Evolutionary conservation across 2,888 invertebrate genomes (phyloP), one percentile per base, ranked within the genome.

Genomic region (Harpalus rubripes): DNA sequence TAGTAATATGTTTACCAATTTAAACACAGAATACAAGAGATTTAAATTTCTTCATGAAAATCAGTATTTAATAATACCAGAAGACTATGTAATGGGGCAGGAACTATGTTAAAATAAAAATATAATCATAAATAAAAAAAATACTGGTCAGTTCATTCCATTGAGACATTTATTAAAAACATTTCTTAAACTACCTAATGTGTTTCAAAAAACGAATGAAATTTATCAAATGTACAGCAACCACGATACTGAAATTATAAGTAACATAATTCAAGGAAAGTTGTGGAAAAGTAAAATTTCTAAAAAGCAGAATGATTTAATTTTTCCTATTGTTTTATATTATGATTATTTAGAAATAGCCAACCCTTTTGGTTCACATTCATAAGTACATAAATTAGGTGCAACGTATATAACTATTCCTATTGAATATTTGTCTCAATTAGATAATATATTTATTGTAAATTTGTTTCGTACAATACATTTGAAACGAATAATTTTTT

Each of bases 51-150:
- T 61, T 18, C 61, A 18, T 8, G 22, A 61, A 18, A 61, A 61
- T 61, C 61, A 61, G 12, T 61, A 61, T 22, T 61, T 61, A 61
- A 61, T 61, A 18, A 61, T 61, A 18, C 61, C 61, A 6, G 61
- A 18, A 16, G 61, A 61, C 2, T 61, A 61, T 10, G 16, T 22
- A 7, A 61, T 61, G 6, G 61, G 61, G 3, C 61, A 61, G 8
- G 10, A 61, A 22, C 10, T 61, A 22, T 7, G 16, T 18, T 22
- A n/a, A 6, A 61, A 8, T 7, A 61, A 61, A 18, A 22, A 61
- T 22, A 61, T 61, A 61, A 61, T 61, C n/a, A 8, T 8, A 16
- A 61, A 18, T 10, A 61, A 16, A 10, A 16, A 61, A 61, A 61
- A 22, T 61, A 61, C 61, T 3, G 61, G 7, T 22, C 61, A 61